Base-by-base conservation (phyloP, 2,888 invertebrate genomes). In the Melieria omissa region DNA sequence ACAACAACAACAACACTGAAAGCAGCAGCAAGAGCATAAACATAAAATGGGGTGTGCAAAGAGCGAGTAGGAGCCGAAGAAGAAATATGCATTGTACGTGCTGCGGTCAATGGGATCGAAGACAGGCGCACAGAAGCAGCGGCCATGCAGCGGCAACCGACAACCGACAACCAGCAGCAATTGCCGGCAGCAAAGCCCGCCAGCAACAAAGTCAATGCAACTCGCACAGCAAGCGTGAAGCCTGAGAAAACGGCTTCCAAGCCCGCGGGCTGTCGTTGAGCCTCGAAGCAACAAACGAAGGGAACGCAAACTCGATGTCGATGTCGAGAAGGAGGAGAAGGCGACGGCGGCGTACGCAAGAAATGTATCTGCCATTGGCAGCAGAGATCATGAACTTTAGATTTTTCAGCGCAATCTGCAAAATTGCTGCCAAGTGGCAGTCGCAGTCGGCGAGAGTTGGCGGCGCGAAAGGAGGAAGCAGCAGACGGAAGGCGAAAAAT, bases 381-480 rank as follows among this genome's bases (percentile, higher is more conserved):
- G 72, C 74, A 76, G 79, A 80, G 80, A 81, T 78, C 80, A 80
- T 80, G 80, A 80, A 79, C 78, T 78, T 78, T 76, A 80, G 78
- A 80, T 76, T 77, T 77, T 79, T 70, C 49, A 64, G 64, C 64
- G 45, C 70, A 58, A 65, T 70, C 65, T 64, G 16, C 72, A 60
- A 69, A 70, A 71, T 68, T 65, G 67, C 75, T 72, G 76, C 72
- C 67, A 67, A 67, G 60, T 67, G 42, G 67, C 67, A 47, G 47
- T 41, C n/a, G n/a, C 41, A 45, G 14, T 41, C 42, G 60, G 49
- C 67, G 47, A 60, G 60, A 67, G 67, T 67, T 61, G 10, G 29
- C 29, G 29, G 29, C 29, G 29, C 9, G 14, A 52, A 52, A 52
- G 5, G 14, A 52, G 14, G 14, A 52, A 52, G 14, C 52, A 52